phyloP scores from a whole-genome alignment of 2,888 invertebrate genomes.

The Linnaemya tessellans region DNA sequence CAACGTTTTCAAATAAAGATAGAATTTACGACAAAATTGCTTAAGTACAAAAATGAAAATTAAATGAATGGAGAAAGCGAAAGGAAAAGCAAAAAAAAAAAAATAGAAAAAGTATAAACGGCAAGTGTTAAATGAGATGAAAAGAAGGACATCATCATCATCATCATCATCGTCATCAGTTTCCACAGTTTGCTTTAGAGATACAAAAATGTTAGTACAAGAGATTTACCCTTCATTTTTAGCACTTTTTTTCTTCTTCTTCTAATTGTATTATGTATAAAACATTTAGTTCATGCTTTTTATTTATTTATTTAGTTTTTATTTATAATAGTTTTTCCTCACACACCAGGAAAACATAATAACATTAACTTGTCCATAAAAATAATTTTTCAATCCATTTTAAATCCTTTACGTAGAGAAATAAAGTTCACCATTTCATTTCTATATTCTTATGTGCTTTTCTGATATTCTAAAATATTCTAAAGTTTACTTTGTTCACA shows the following conservation, averaged over 20 bases:
- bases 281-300: not conserved
- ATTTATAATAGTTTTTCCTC: not conserved
- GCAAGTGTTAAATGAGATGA: slow-evolving; percentile 61
- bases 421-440: too few relatives aligned
- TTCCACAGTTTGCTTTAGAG: not conserved
- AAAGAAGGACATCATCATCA: slow-evolving; percentile 56
- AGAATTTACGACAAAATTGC: slow-evolving; percentile 64
- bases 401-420: too few relatives aligned
- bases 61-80: slow-evolving; percentile 26
- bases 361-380: not conserved
- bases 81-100: not conserved
- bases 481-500: too few relatives aligned
- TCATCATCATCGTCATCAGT: not conserved
- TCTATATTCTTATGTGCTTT: too few relatives aligned
- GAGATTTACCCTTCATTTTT: not conserved
- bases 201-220: not conserved
- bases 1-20: slow-evolving; percentile 59
- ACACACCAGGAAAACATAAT: not conserved
- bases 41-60: slow-evolving; percentile 43
- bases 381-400: too few relatives aligned
- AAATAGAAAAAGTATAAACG: not conserved
- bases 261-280: not conserved
- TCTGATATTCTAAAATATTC: too few relatives aligned
- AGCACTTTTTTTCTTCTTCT: not conserved
- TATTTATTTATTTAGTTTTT: not conserved